Conservation (phyloP, 1,140 invertebrate genomes). For the Schlechtendalia chinensis region DNA sequence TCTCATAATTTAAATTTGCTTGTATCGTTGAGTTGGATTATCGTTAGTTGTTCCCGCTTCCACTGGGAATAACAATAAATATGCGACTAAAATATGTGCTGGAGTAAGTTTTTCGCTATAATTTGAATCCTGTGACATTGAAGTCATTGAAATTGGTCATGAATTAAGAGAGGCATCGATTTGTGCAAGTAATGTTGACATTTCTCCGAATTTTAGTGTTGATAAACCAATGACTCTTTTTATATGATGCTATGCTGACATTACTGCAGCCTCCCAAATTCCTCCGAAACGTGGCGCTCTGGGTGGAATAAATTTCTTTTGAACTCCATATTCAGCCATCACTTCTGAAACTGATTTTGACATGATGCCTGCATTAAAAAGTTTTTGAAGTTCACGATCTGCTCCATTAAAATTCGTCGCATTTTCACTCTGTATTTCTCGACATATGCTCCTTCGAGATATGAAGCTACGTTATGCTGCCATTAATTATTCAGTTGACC, state of each 20-base stretch:
- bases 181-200: constrained; percentile 51
- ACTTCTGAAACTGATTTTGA: constrained; percentile 49
- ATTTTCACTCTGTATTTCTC: no score
- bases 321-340: no score
- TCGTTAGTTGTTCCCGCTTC: constrained; percentile 54
- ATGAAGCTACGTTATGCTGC: not conserved
- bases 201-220: constrained; percentile 51
- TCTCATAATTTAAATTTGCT: no score
- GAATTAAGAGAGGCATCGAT: constrained; percentile 53
- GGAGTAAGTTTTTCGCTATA: constrained; percentile 51
- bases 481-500: no score
- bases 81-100: no score
- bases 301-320: no score
- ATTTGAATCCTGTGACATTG: constrained; percentile 50
- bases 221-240: no score
- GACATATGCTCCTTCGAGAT: not conserved
- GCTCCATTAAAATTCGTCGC: not conserved
- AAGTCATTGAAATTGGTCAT: constrained; percentile 50
- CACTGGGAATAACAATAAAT: constrained; percentile 54
- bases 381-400: not conserved
- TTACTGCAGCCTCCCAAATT: no score
- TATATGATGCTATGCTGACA: constrained; percentile 52
- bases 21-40: no score
- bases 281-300: no score
- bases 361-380: no score